Percentiles rank a stretch among this genome's conserved stretches.
These are phyloP conservation scores for Leptinotarsa tumamoca DNA, from an alignment of 2,888 invertebrate species.

Conservation along the genomic window DNA sequence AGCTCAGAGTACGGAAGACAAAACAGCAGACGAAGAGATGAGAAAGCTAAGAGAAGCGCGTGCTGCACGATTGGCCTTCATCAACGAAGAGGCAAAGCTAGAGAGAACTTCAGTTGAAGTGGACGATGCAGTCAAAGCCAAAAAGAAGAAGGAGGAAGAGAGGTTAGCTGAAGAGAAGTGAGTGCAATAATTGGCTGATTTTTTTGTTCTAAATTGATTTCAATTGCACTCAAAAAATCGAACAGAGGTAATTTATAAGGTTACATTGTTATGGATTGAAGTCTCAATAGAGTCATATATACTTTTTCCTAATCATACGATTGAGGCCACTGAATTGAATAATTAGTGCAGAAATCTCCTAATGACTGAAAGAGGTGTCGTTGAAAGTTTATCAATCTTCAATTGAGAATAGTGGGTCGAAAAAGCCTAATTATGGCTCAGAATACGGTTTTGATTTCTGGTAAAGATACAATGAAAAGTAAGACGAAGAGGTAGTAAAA, in stretches of 20 bases:
- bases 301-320: no score
- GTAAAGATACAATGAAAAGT: no score
- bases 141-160: slow-evolving; percentile 72
- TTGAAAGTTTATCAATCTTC: no score
- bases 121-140: slow-evolving; percentile 69
- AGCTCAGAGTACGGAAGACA: slow-evolving; percentile 67
- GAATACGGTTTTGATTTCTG: no score
- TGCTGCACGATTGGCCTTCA: slow-evolving; percentile 73
- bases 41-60: slow-evolving; percentile 74
- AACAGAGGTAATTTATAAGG: background rate
- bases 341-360: no score
- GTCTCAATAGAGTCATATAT: no score
- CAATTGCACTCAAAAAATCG: background rate
- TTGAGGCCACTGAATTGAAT: no score
- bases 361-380: no score
- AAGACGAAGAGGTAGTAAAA: no score
- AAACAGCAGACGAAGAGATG: slow-evolving; percentile 57
- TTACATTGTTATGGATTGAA: no score
- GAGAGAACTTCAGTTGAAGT: slow-evolving; percentile 56
- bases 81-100: slow-evolving; percentile 69
- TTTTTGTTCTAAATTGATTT: slow-evolving; percentile 31
- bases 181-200: slow-evolving; percentile 49
- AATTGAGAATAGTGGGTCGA: no score
- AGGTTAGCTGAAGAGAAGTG: slow-evolving; percentile 73
- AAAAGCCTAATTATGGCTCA: no score